phyloP scores from a whole-genome alignment of 2,797 vertebrate species.

The Babyrousa celebensis region DNA sequence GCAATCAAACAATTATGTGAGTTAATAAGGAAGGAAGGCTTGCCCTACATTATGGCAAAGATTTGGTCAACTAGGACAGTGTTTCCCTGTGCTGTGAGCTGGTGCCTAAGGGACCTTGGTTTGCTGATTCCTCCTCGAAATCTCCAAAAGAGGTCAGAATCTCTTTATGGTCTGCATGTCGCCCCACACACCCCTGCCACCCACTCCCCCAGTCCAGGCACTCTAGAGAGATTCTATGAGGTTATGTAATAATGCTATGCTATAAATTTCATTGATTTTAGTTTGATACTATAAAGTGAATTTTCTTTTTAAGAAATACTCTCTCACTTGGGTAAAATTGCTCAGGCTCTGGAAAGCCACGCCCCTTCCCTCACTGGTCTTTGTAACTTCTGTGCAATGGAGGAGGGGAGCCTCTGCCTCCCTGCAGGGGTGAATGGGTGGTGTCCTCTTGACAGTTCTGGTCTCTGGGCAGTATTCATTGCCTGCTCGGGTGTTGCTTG shows the following conservation, averaged over 20 bases:
- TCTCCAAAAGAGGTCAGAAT: neutral
- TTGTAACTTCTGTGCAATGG: neutral
- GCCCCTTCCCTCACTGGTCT: neutral
- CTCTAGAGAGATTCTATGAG: neutral
- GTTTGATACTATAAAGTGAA: neutral
- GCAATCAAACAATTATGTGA: neutral
- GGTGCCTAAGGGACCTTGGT: neutral
- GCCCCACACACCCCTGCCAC: too few relatives aligned
- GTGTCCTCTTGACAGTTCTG: neutral
- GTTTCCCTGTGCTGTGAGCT: neutral
- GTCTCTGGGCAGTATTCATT: neutral
- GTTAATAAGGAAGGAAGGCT: conserved; percentile 21
- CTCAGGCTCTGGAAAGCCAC: neutral
- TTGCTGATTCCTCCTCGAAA: neutral
- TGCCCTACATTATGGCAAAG: neutral
- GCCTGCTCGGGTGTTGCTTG: neutral
- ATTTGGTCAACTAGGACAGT: neutral
- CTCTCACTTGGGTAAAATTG: neutral
- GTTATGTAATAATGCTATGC: neutral
- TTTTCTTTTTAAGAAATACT: conserved; percentile 34
- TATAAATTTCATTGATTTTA: neutral
- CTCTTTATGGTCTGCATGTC: neutral
- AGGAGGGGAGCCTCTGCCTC: neutral
- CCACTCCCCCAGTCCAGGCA: too few relatives aligned
- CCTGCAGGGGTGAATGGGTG: neutral